Conservation (phyloP, 1,140 invertebrate genomes). For the Solenopsis fugax region DNA sequence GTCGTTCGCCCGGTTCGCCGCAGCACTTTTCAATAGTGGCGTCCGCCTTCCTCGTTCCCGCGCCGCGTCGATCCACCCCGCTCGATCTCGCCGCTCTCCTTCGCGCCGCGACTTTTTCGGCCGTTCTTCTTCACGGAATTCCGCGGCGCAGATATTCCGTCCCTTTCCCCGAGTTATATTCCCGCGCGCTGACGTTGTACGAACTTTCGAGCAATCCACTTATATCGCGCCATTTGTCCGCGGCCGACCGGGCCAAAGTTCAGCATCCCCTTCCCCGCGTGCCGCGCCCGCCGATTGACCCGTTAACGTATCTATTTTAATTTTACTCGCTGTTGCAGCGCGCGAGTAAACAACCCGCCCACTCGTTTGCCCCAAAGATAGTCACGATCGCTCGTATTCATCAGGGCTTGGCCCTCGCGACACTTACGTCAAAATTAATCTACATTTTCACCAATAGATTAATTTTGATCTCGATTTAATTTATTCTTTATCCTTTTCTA, state of each 20-base stretch:
- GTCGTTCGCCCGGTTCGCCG: slow-evolving; percentile 61
- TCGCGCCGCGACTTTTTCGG: slow-evolving; percentile 67
- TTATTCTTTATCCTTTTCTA: no score
- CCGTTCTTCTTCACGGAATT: slow-evolving; percentile 61
- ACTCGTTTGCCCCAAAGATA: neutral
- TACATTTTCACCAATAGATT: no score
- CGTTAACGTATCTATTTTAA: slow-evolving; percentile 57
- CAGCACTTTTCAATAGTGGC: slow-evolving; percentile 66
- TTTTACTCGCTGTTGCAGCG: slow-evolving; percentile 19
- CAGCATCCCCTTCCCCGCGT: neutral
- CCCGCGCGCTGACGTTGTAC: slow-evolving; percentile 55
- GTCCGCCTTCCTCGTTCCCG: neutral
- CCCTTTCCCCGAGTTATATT: slow-evolving; percentile 44
- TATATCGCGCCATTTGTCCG: slow-evolving; percentile 41
- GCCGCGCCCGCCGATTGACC: slow-evolving; percentile 37
- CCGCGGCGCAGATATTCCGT: slow-evolving; percentile 53
- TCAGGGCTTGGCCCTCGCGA: neutral
- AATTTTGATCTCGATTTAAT: no score
- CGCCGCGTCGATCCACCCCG: no score
- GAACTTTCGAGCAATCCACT: slow-evolving; percentile 63
- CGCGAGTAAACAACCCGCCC: slow-evolving; percentile 17
- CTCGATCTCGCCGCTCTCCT: neutral
- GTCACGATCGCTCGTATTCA: neutral
- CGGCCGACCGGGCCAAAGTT: slow-evolving; percentile 22
- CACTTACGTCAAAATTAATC: neutral